Evolutionary conservation across 2,797 vertebrate species (phyloP).

Genomic region (Morus bassanus): DNA sequence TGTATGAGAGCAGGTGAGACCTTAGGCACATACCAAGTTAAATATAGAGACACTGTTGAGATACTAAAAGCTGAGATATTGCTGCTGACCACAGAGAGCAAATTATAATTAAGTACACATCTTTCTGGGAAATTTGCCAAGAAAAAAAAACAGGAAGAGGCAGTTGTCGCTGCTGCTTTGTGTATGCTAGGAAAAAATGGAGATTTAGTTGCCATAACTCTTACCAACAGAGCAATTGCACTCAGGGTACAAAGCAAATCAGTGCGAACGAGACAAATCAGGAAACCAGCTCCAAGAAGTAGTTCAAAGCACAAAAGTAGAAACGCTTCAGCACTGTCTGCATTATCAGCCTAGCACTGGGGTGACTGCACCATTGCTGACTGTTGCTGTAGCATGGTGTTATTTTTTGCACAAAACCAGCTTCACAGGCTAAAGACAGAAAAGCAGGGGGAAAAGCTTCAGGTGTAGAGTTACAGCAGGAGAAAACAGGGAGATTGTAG

Average conservation of each 20-base stretch:
- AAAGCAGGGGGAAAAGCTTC: background rate
- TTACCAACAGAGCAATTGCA: background rate
- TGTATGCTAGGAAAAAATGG: background rate
- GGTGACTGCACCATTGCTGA: background rate
- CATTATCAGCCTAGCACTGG: background rate
- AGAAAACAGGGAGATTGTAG: background rate
- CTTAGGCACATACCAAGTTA: background rate
- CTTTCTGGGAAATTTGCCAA: slow-evolving; percentile 42
- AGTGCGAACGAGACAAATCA: background rate
- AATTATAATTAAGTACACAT: slow-evolving; percentile 24
- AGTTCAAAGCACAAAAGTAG: background rate
- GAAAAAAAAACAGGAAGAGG: background rate
- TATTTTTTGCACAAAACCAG: background rate
- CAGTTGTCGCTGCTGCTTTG: background rate
- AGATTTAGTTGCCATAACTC: background rate
- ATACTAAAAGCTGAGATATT: background rate
- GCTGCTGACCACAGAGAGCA: slow-evolving; percentile 3
- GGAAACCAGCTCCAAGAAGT: background rate
- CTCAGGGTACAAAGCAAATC: background rate
- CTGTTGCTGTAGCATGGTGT: background rate
- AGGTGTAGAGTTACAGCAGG: background rate
- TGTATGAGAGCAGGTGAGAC: background rate
- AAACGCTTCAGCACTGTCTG: background rate
- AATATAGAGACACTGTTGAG: background rate
- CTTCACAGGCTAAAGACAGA: background rate